Evolutionary conservation across 2,113 vertebrate species (phyloP).

Genomic region (Otolemur garnettii): DNA sequence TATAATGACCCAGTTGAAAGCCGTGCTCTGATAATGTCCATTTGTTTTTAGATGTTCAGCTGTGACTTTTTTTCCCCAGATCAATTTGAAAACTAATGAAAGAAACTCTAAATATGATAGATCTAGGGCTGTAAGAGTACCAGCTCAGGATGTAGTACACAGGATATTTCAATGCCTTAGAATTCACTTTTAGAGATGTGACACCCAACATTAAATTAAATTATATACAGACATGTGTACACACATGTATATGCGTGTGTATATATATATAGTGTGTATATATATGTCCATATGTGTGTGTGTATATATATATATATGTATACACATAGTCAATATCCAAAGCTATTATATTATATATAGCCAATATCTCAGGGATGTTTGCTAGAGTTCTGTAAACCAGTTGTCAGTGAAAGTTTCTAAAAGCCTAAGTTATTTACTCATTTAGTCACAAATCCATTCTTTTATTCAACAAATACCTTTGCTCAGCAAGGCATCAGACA

Average conservation of each 20-base stretch:
- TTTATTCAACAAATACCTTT: conserved; percentile 23
- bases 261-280: too few species aligned
- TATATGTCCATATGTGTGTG: too few species aligned
- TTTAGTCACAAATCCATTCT: not conserved
- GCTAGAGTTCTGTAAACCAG: not conserved
- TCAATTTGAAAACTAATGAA: conserved; percentile 39
- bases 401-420: not conserved
- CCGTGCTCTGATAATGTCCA: not conserved
- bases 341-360: too few species aligned
- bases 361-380: not conserved
- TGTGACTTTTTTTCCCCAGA: not conserved
- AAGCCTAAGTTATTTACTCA: not conserved
- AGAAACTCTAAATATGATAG: conserved; percentile 34
- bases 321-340: too few species aligned
- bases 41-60: conserved; percentile 40
- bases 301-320: not conserved
- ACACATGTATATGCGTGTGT: not conserved
- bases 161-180: not conserved
- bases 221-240: not conserved
- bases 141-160: not conserved
- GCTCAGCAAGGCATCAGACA: not conserved
- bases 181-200: conserved; percentile 32
- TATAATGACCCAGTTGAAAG: not conserved
- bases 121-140: not conserved
- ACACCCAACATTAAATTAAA: not conserved